Percentiles rank a stretch among this genome's conserved stretches.
phyloP scores from a whole-genome alignment of 2,113 vertebrate species.

The Symphodus melops region DNA sequence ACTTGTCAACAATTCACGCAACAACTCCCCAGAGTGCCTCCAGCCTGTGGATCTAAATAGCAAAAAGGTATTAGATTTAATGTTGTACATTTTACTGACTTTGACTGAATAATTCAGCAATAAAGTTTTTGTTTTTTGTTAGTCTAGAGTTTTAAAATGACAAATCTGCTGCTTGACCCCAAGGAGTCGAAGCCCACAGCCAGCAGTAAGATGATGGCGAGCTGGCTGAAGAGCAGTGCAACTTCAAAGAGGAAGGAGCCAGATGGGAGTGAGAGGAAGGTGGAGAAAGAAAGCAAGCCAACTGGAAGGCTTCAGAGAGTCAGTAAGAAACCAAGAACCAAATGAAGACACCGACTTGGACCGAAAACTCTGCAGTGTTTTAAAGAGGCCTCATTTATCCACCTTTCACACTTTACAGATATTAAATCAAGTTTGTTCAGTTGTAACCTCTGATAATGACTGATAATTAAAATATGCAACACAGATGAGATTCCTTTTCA shows the following conservation, averaged over 20 bases:
- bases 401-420: not conserved
- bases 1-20: conserved; percentile 90
- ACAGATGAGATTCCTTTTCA: not conserved
- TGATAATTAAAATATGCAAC: not conserved
- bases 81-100: not conserved
- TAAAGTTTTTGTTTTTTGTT: not conserved
- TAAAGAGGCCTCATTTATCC: not conserved
- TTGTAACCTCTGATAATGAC: not conserved
- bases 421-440: not conserved
- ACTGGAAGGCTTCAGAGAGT: conserved; percentile 64
- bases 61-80: conserved; percentile 82
- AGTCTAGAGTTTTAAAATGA: not conserved
- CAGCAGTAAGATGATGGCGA: conserved; percentile 88
- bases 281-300: conserved; percentile 77
- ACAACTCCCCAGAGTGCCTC: conserved; percentile 89
- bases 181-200: conserved; percentile 83
- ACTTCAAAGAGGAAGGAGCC: conserved; percentile 86
- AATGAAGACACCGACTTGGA: conserved; percentile 13
- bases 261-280: conserved; percentile 35
- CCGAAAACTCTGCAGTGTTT: not conserved
- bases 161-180: conserved; percentile 12
- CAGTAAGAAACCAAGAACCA: conserved; percentile 74
- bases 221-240: conserved; percentile 86
- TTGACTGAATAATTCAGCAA: not conserved
- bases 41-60: conserved; percentile 79